phyloP scores from a whole-genome alignment of 2,797 vertebrate genomes.

The Galaxias olidus region DNA sequence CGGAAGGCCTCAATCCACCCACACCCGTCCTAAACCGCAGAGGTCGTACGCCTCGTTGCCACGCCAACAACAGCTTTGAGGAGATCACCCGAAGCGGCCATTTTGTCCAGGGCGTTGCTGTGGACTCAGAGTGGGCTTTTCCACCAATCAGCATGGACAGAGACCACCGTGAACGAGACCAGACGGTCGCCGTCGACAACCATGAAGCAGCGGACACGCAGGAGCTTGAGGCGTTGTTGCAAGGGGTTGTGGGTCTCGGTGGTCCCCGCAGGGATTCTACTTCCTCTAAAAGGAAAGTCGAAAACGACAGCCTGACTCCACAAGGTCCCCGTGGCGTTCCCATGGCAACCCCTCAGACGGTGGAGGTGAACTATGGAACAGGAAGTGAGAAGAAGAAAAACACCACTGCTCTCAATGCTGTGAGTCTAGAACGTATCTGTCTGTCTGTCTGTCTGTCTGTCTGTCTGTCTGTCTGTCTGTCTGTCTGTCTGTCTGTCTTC shows the following conservation, averaged over 20 bases:
- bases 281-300: conserved; percentile 29
- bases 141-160: conserved; percentile 30
- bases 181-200: conserved; percentile 25
- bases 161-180: conserved; percentile 23
- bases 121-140: conserved; percentile 22
- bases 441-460: background rate
- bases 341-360: conserved; percentile 45
- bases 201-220: conserved; percentile 51
- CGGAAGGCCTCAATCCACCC: conserved; percentile 49
- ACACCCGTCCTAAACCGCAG: conserved; percentile 32
- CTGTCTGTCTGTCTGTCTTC: background rate
- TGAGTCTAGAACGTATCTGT: conserved; percentile 70
- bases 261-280: conserved; percentile 38
- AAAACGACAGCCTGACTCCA: conserved; percentile 46
- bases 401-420: conserved; percentile 85
- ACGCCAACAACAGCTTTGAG: conserved; percentile 33
- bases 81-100: conserved; percentile 27
- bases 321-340: conserved; percentile 30
- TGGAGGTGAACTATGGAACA: conserved; percentile 54
- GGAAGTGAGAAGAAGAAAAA: conserved; percentile 76
- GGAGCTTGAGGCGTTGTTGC: conserved; percentile 63
- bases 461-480: background rate
- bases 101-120: conserved; percentile 19
- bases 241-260: conserved; percentile 34
- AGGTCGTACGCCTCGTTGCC: conserved; percentile 3